Base-by-base conservation (phyloP, 1,140 invertebrate genomes). In the Drosophila ananassae region DNA sequence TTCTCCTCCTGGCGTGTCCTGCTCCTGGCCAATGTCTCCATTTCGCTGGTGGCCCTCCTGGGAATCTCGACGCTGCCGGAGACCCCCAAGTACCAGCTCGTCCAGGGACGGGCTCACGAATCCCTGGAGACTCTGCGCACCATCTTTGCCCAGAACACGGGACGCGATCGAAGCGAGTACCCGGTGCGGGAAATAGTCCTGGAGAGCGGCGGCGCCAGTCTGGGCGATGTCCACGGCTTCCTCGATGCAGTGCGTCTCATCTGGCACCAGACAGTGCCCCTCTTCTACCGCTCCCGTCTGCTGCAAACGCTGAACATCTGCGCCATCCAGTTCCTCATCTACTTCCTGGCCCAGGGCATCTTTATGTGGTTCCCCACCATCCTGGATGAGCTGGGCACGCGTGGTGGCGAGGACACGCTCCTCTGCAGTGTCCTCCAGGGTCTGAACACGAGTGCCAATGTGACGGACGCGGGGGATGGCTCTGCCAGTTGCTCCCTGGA, bases 61-160 rank as follows among this genome's bases (percentile, higher is more conserved):
- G 92, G 94, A 52, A 78, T 94, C 0, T 92, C 94, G 5, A 91
- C 92, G 7, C 92, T 95, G 5, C 95, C 95, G 0, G 97, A 97
- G 87, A 97, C 95, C 66, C 96, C 97, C 0, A 96, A 96, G 79
- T 97, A 95, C 89, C 92, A 95, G 9, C 89, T 96, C 4, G 93
- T 94, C 0, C 93, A 94, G 89, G 95, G 95, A 57, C 93, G 92
- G 67, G 82, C 92, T 8, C 92, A 94, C 0, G 93, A 94, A 73
- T 94, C 95, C 0, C 74, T 96, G 1, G 73, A 92, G 21, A 92
- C 95, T 10, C 85, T 97, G 3, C 91, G 91, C 48, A 91, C 79
- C 1, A 95, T 96, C 52, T 96, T 94, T 61, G 90, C 92, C 2
- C 73, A 79, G 2, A 96, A 96, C 64, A 95, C 93, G 6, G 92